These are phyloP conservation scores for Operophtera brumata DNA, from an alignment of 2,888 invertebrate genomes.

Conservation along the genomic window DNA sequence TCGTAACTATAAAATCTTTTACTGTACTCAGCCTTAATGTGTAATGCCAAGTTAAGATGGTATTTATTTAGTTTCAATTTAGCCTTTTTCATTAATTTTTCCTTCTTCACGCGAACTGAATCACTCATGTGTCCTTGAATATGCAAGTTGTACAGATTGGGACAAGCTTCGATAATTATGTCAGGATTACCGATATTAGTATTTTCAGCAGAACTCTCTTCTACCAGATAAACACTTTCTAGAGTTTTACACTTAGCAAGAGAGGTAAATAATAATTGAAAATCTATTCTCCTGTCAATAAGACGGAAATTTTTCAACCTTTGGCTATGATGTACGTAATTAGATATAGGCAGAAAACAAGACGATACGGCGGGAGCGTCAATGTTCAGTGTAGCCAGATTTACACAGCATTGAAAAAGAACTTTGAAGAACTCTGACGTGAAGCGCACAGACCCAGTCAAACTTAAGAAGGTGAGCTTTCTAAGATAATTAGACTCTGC, in stretches of 20 bases:
- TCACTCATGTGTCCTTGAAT: conserved; percentile 47
- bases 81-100: conserved; percentile 45
- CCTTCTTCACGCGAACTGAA: conserved; percentile 34
- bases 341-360: conserved; percentile 42
- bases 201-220: conserved; percentile 37
- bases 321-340: conserved; percentile 46
- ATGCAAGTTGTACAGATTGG: conserved; percentile 53
- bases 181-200: conserved; percentile 47
- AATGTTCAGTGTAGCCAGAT: conserved; percentile 56
- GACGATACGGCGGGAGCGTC: conserved; percentile 42
- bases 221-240: conserved; percentile 60
- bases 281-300: conserved; percentile 53
- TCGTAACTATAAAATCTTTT: conserved; percentile 43
- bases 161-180: conserved; percentile 51
- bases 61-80: conserved; percentile 42
- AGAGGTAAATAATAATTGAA: conserved; percentile 47
- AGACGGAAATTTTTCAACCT: conserved; percentile 60
- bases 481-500: conserved; percentile 47
- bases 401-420: conserved; percentile 54
- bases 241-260: conserved; percentile 55
- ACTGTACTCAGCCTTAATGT: conserved; percentile 23
- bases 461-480: conserved; percentile 61
- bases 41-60: conserved; percentile 44
- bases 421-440: conserved; percentile 57
- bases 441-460: conserved; percentile 50